phyloP scores from a whole-genome alignment of 2,113 vertebrate species.

The Pomatorhinus ruficollis region DNA sequence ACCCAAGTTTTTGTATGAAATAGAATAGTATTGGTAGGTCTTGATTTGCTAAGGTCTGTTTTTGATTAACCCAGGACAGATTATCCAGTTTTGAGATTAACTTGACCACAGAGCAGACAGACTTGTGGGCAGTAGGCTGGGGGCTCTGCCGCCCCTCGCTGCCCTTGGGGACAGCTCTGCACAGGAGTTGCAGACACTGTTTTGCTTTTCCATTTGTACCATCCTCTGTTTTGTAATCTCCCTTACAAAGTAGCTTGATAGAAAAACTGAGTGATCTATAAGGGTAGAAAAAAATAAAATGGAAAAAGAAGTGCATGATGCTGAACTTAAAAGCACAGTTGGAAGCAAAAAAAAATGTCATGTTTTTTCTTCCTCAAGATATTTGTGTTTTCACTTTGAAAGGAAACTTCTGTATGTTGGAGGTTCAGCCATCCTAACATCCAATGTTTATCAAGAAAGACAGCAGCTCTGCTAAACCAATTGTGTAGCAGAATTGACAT shows the following conservation, averaged over 20 bases:
- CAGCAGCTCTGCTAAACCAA: background rate
- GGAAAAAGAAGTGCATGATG: rapidly evolving
- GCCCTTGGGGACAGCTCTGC: background rate
- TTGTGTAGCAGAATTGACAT: background rate
- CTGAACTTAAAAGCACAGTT: background rate
- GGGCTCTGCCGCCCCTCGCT: background rate
- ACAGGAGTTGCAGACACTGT: background rate
- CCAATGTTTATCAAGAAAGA: background rate
- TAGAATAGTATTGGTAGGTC: background rate
- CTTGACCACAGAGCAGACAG: background rate
- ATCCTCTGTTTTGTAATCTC: background rate
- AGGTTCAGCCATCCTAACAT: background rate
- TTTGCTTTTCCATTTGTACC: background rate
- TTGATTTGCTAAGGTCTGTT: background rate
- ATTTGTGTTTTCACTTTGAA: background rate
- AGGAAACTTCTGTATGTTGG: background rate
- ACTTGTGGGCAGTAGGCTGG: background rate
- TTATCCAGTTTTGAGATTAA: background rate
- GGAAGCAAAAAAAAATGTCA: background rate
- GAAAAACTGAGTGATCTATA: background rate
- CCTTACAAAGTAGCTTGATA: background rate
- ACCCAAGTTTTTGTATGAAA: background rate
- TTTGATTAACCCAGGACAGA: background rate
- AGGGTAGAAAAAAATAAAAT: background rate
- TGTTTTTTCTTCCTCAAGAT: background rate